Evolutionary conservation across 2,888 invertebrate genomes (phyloP), one percentile per base, ranked within the genome.

Genomic region (Andrena praecox): DNA sequence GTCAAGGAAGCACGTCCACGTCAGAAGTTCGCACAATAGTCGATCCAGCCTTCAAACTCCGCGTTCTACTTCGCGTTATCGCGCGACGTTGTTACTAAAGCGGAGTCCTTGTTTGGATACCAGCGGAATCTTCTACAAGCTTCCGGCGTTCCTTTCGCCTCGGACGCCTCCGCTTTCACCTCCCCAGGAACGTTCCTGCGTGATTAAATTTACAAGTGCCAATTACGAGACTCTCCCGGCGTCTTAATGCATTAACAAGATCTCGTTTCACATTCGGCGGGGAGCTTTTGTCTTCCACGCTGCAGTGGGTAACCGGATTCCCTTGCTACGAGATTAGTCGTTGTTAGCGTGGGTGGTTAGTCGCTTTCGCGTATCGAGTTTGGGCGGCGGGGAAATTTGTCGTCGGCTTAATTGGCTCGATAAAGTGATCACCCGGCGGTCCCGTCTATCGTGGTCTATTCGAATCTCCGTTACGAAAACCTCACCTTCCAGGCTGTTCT

Each of bases 151-250:
- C 42, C 42, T 16, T 42, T 42, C 42, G 42, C 42, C 42, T 42
- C 42, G 42, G 42, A 42, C 42, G 31, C 20, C 12, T 35, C 6
- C 29, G 7, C 29, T 24, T 50, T 7, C 31, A 2, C 6, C 10
- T 3, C 2, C 10, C 1, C 27, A 12, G 5, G 12, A 7, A n/a
- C 29, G 20, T 27, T 31, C 59, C 35, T 6, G 59, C 35, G 27
- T 60, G 71, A 78, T 66, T 42, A 80, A 71, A 79, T 71, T 80
- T 52, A 78, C 79, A 52, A 80, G 79, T 80, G 78, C 64, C 79
- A 80, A 78, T 80, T 78, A 80, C 70, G 24, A 10, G 20, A 10
- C 52, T 35, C 31, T 31, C 42, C 27, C 48, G 12, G 0, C 12
- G 42, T 70, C 59, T 33, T 33, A 56, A 79, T 63, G 63, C 63